Base-by-base conservation (phyloP, 2,888 invertebrate genomes). In the Bibio marci region DNA sequence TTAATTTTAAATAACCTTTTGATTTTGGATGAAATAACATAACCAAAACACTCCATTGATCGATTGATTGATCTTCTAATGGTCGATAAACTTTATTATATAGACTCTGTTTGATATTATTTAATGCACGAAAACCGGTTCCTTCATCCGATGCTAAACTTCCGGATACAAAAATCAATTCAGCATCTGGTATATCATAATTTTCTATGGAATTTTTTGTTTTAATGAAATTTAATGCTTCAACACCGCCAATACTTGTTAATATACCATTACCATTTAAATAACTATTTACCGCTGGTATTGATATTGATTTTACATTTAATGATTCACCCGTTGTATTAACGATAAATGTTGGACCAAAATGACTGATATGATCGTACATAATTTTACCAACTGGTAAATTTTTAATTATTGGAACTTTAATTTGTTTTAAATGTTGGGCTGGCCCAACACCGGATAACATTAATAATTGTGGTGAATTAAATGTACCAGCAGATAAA, bases 391-490 rank as follows among this genome's bases (percentile, higher is more conserved):
- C 82, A 1, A 82, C 78, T 0, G 76, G 78, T 13, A 80, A 59
- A 46, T 76, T 67, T 45, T 70, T 60, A 3, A 79, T 49, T 1
- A 79, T 56, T 0, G 73, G 70, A 44, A 80, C 67, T 0, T 65
- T 65, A 1, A 70, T 54, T 3, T 65, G 58, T 14, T 57, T 51
- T 2, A 77, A 56, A 48, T 77, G 65, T 33, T 69, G 53, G 42
- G 50, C 59, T 0, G 71, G 71, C 3, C 73, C 73, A 12, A 73
- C 52, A 1, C 88, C 88, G 6, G 87, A 87, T 5, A 94, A 58
- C 83, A 92, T 85, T 10, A 94, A 66, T 3, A 94, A 56, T 57
- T 94, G 91, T 0, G 92, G 88, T 1, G 87, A 81, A 50, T 83
- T 85, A 45, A 94, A 78, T 2, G 88, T 72, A 1, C 92, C 92